These are phyloP conservation scores for Proisotoma minuta DNA, from an alignment of 2,888 invertebrate species.

Conservation along the genomic window DNA sequence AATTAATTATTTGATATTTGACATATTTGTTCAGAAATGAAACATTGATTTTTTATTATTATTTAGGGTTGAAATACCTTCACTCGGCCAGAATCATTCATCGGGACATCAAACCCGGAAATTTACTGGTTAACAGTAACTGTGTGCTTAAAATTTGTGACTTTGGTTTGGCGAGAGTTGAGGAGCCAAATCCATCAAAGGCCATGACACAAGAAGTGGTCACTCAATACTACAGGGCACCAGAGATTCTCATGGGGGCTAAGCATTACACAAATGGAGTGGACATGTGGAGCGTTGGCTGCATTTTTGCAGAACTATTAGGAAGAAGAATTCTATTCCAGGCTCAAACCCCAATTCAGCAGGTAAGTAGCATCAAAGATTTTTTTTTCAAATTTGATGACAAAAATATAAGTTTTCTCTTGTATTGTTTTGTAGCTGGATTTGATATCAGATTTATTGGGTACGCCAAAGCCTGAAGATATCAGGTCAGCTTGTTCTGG, in stretches of 20 bases:
- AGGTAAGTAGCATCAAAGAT: constrained; percentile 56
- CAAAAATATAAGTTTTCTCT: constrained; percentile 14
- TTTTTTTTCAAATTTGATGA: background rate
- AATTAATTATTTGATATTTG: constrained; percentile 51
- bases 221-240: constrained; percentile 98
- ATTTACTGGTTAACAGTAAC: constrained; percentile 97
- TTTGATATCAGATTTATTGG: constrained; percentile 92
- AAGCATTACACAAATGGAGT: constrained; percentile 94
- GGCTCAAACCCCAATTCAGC: constrained; percentile 95
- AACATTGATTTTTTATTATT: constrained; percentile 2
- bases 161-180: constrained; percentile 88
- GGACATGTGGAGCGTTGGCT: constrained; percentile 99
- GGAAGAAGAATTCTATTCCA: constrained; percentile 95
- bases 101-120: constrained; percentile 98
- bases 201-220: constrained; percentile 99
- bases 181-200: constrained; percentile 86
- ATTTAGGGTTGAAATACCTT: constrained; percentile 87
- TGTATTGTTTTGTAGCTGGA: constrained; percentile 76
- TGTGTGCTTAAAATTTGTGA: constrained; percentile 99
- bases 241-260: constrained; percentile 98
- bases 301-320: constrained; percentile 96
- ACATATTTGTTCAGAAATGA: background rate
- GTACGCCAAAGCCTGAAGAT: constrained; percentile 91
- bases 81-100: constrained; percentile 97
- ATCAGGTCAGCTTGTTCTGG: constrained; percentile 97